These are phyloP conservation scores for Phenganax marumi DNA, from an alignment of 92 coral and sea anemone genomes.

Conservation along the genomic window DNA sequence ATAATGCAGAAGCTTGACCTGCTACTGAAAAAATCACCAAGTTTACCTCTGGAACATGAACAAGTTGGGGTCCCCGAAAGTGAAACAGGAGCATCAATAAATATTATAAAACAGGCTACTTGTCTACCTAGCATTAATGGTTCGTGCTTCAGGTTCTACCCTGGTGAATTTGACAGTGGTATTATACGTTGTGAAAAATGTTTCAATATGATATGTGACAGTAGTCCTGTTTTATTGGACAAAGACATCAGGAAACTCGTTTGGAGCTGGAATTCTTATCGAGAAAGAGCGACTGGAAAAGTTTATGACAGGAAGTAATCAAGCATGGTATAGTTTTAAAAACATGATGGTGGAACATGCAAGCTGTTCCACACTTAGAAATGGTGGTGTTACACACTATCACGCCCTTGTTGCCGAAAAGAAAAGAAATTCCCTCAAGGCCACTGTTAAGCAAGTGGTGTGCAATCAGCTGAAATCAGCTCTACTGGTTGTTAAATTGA, in stretches of 20 bases:
- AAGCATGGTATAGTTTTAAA: constrained; percentile 45
- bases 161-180: constrained; percentile 31
- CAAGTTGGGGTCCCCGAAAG: background rate
- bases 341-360: constrained; percentile 40
- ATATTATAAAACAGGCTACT: constrained; percentile 27
- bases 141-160: constrained; percentile 26
- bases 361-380: constrained; percentile 35
- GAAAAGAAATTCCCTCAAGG: constrained; percentile 15
- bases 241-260: constrained; percentile 32
- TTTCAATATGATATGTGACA: constrained; percentile 43
- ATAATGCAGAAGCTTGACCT: background rate
- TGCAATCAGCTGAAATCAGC: constrained; percentile 34
- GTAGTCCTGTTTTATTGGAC: constrained; percentile 37
- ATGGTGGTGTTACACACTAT: constrained; percentile 34
- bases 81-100: constrained; percentile 12
- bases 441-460: constrained; percentile 3
- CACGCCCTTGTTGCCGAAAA: constrained; percentile 32
- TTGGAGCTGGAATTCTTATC: constrained; percentile 35
- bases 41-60: constrained; percentile 5
- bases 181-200: constrained; percentile 35
- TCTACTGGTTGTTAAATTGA: constrained; percentile 26
- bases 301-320: constrained; percentile 46
- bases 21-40: constrained; percentile 3
- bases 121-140: constrained; percentile 30
- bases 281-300: constrained; percentile 37